Evolutionary conservation across 2,113 vertebrate genomes (phyloP), one percentile per base, ranked within the genome.

Genomic region (Rutilus rutilus): DNA sequence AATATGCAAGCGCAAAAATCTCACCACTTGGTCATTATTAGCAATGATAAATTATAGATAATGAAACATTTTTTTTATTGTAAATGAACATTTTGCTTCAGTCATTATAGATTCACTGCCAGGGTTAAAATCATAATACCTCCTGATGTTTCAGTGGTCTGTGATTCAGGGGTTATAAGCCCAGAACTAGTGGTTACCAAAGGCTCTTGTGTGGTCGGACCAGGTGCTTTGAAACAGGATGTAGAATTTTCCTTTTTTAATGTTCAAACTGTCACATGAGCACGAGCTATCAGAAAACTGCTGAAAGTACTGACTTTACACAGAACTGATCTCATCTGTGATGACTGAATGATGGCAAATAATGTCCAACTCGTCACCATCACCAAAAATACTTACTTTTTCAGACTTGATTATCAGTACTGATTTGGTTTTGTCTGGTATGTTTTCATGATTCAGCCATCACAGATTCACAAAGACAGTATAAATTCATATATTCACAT

Each of bases 41-140:
- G 7, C 30, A 78, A 7, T 54, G 25, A 33, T 47, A 10, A 17
- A 77, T 79, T 81, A 9, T 3, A 33, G 50, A 79, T 39, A 60
- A 42, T 79, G 21, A 52, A 52, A 52, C 5, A 15, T 15, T 17
- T 15, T 17, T 15, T 50, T 52, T 52, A 52, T 5, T 52, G 50
- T 52, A 52, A 52, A 52, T 52, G 1, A 15, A 52, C 4, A 52
- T 52, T 17, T 57, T 59, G 25, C 8, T 73, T 59, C 67, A 83
- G 67, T 83, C 82, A 83, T 83, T 83, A 83, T 59, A 73, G 65
- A 73, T 83, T 42, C 67, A 73, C 23, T 73, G 50, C 67, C 21
- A 60, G 50, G 30, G 21, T 27, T 83, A 57, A 73, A 83, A 42
- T 42, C 50, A 73, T 73, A 59, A 83, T 59, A 83, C 65, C 82